Evolutionary conservation across 2,113 vertebrate species (phyloP).

Genomic region (Apeltes quadracus): DNA sequence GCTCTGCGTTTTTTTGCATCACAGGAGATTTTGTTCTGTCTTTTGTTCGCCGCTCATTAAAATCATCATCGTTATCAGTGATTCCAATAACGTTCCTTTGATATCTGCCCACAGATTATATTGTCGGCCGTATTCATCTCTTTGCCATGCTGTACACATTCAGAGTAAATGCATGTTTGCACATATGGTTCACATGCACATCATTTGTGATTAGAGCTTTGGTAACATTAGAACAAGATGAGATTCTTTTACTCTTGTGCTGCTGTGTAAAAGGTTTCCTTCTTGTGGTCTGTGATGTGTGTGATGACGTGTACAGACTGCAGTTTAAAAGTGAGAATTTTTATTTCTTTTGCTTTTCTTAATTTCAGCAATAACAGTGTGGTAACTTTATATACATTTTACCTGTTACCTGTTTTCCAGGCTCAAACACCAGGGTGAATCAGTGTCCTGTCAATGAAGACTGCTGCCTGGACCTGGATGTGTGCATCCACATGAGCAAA

Average conservation of each 20-base stretch:
- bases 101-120: not conserved
- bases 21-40: conserved; percentile 18
- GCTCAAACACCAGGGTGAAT: conserved; percentile 88
- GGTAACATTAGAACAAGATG: not conserved
- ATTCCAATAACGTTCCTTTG: not conserved
- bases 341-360: too few species aligned
- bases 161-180: not conserved
- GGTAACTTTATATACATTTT: too few species aligned
- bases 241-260: not conserved
- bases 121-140: not conserved
- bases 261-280: not conserved
- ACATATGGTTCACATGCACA: not conserved
- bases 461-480: conserved; percentile 90
- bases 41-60: not conserved
- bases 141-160: conserved; percentile 1
- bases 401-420: too few species aligned
- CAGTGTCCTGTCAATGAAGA: conserved; percentile 93
- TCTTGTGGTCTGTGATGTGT: not conserved
- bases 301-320: not conserved
- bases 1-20: conserved; percentile 13
- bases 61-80: conserved; percentile 2
- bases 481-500: conserved; percentile 92
- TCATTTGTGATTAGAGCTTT: too few species aligned
- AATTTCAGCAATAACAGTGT: too few species aligned
- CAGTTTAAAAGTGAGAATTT: not conserved